Conservation (phyloP, 2,113 vertebrate genomes). For the Ptilorrhoa leucosticta region DNA sequence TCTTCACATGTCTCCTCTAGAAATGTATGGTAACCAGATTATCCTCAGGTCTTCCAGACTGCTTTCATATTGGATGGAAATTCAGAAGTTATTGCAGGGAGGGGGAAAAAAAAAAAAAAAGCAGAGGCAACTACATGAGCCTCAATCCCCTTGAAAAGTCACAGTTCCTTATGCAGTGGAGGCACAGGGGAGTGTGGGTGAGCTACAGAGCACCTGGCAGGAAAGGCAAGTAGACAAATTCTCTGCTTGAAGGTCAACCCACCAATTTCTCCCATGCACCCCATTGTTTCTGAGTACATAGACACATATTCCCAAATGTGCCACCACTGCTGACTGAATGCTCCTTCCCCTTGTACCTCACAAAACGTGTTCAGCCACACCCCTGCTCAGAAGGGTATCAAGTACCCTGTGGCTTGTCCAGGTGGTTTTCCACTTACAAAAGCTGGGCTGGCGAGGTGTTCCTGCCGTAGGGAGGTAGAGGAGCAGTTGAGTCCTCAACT, state of each 20-base stretch:
- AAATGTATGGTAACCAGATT: not conserved
- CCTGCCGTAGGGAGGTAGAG: not conserved
- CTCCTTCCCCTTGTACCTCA: not conserved
- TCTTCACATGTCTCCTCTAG: not conserved
- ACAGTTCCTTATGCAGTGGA: not conserved
- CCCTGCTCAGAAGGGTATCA: not conserved
- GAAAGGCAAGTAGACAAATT: not conserved
- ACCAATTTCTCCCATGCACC: not conserved
- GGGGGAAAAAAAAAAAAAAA: not conserved
- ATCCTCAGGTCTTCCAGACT: not conserved
- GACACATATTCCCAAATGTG: not conserved
- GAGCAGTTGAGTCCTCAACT: not conserved
- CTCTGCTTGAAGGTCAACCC: not conserved
- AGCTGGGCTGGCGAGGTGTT: fast-evolving
- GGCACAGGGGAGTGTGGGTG: not conserved
- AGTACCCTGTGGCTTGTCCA: not conserved
- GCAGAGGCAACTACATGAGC: not conserved
- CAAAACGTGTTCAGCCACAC: not conserved
- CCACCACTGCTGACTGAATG: not conserved
- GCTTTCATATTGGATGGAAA: not conserved
- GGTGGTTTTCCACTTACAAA: not conserved
- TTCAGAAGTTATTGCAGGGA: not conserved
- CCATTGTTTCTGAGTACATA: not conserved
- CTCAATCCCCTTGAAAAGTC: not conserved
- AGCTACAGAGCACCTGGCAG: not conserved